Evolutionary conservation across 2,113 vertebrate genomes (phyloP).

Genomic region (Pachyramphus minor): DNA sequence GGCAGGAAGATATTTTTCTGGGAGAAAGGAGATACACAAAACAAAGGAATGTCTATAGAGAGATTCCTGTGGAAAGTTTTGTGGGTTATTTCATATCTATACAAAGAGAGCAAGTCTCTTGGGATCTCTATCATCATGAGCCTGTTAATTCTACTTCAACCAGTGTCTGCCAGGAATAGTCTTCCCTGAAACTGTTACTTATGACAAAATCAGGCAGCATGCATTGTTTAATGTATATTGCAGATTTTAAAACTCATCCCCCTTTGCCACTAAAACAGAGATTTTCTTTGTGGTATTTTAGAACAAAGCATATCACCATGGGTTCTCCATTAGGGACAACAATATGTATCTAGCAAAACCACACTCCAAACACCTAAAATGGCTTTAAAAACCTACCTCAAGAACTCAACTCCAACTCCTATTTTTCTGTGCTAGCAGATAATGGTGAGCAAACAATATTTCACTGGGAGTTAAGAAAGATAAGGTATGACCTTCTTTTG

Average conservation of each 20-base stretch:
- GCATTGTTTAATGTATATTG: not conserved
- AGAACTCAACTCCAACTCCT: not conserved
- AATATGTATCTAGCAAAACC: not conserved
- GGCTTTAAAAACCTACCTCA: not conserved
- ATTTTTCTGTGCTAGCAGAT: not conserved
- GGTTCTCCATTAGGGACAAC: not conserved
- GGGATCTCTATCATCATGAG: not conserved
- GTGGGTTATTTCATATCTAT: not conserved
- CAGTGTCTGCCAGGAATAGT: not conserved
- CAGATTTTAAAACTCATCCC: not conserved
- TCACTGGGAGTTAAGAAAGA: not conserved
- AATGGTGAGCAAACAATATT: not conserved
- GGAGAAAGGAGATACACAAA: not conserved
- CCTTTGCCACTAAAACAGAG: not conserved
- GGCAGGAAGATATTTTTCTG: not conserved
- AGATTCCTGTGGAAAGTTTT: not conserved
- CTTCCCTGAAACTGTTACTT: not conserved
- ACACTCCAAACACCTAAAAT: not conserved
- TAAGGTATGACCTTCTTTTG: not conserved
- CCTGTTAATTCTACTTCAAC: constrained; percentile 5
- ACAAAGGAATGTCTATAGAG: not conserved
- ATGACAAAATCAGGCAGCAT: constrained; percentile 23
- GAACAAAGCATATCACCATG: not conserved
- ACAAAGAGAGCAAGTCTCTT: not conserved
- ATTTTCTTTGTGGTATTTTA: not conserved